Percentiles rank a stretch among this genome's conserved stretches.
These are phyloP conservation scores for Zoanthus solanderi DNA, from an alignment of 92 coral and sea anemone species.

Conservation along the genomic window DNA sequence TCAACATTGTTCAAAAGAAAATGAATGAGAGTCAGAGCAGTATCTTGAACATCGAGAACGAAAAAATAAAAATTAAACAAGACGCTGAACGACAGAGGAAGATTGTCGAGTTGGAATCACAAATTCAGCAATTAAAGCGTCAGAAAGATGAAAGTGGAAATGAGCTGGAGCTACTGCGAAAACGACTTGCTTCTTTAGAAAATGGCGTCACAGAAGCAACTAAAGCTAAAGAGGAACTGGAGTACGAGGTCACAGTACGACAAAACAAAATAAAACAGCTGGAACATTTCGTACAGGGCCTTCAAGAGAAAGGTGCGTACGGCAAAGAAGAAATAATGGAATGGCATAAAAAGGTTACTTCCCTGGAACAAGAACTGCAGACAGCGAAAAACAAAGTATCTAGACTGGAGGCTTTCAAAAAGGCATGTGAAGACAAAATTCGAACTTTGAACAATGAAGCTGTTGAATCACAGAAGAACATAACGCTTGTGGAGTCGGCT, in stretches of 20 bases:
- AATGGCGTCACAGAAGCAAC: slow-evolving; percentile 77
- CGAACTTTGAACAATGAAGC: slow-evolving; percentile 81
- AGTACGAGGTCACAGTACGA: slow-evolving; percentile 82
- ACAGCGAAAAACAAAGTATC: slow-evolving; percentile 81
- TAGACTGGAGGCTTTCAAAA: slow-evolving; percentile 92
- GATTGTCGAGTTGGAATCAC: slow-evolving; percentile 84
- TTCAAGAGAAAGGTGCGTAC: slow-evolving; percentile 88
- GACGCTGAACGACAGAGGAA: slow-evolving; percentile 77
- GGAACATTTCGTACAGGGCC: slow-evolving; percentile 83
- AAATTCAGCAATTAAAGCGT: slow-evolving; percentile 76
- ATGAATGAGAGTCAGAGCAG: slow-evolving; percentile 68
- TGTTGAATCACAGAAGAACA: slow-evolving; percentile 75
- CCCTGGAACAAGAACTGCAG: slow-evolving; percentile 87
- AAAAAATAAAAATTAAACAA: slow-evolving; percentile 71
- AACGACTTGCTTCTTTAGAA: slow-evolving; percentile 80
- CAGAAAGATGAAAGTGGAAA: slow-evolving; percentile 87
- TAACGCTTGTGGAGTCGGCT: slow-evolving; percentile 70
- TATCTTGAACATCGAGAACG: slow-evolving; percentile 55
- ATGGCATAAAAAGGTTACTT: slow-evolving; percentile 96
- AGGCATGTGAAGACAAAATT: slow-evolving; percentile 89
- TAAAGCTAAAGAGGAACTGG: slow-evolving; percentile 81
- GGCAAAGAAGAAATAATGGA: slow-evolving; percentile 91
- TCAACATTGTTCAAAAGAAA: slow-evolving; percentile 70
- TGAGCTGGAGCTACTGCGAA: slow-evolving; percentile 80
- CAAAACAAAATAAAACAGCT: slow-evolving; percentile 85